Percentiles rank a stretch among this genome's conserved stretches.
Evolutionary conservation across 2,113 vertebrate genomes (phyloP).

Genomic region (Diphyllodes magnificus): DNA sequence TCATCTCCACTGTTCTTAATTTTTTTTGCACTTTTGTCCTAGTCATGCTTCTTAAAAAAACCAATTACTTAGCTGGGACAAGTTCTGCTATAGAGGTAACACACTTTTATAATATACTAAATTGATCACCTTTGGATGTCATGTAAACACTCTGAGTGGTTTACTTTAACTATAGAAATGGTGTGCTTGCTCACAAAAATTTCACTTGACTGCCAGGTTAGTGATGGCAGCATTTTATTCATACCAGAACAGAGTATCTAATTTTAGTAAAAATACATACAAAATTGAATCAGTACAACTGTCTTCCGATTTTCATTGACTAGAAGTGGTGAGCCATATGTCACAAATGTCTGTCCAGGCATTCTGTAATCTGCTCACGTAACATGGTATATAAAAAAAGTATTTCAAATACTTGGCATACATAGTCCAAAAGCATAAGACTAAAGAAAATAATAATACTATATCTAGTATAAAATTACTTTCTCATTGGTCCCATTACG

Average conservation of each 20-base stretch:
- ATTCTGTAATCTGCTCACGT: background rate
- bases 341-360: background rate
- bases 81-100: background rate
- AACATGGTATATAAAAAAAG: background rate
- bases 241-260: background rate
- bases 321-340: background rate
- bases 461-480: background rate
- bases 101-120: background rate
- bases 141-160: background rate
- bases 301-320: background rate
- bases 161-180: background rate
- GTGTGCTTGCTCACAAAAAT: background rate
- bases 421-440: background rate
- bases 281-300: background rate
- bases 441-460: background rate
- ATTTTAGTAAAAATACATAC: background rate
- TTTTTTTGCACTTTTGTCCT: background rate
- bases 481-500: background rate
- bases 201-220: background rate
- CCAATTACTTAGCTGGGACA: background rate
- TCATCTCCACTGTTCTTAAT: background rate
- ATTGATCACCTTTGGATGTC: background rate
- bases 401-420: background rate
- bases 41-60: background rate
- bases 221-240: background rate